Conservation (phyloP, 1,140 invertebrate genomes). For the Chironomus tepperi region DNA sequence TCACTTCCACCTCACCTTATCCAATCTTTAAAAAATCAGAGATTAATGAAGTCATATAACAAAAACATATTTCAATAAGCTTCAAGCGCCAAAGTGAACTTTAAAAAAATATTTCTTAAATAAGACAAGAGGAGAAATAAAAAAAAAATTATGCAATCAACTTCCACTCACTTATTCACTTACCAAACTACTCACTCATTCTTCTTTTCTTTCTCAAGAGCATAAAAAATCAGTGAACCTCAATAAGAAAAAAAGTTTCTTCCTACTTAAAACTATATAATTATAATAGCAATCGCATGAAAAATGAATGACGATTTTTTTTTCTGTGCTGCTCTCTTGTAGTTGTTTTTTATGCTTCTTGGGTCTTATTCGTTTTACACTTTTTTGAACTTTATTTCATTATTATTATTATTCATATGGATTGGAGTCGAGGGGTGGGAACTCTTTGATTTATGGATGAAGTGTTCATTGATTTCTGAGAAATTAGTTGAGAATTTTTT, state of each 20-base stretch:
- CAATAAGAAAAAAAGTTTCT: not conserved
- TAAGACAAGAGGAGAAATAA: not conserved
- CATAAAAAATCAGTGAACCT: conserved; percentile 13
- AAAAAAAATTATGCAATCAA: not conserved
- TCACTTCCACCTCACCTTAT: too few relatives aligned
- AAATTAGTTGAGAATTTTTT: too few relatives aligned
- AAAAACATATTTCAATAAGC: not conserved
- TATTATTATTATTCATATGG: not conserved
- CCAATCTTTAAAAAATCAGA: too few relatives aligned
- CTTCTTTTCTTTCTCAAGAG: not conserved
- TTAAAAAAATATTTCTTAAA: not conserved
- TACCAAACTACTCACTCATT: too few relatives aligned
- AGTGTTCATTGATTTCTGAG: too few relatives aligned
- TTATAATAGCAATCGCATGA: conserved; percentile 18
- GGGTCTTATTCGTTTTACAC: not conserved
- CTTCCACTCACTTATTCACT: not conserved
- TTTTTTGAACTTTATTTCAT: not conserved
- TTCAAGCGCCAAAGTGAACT: not conserved
- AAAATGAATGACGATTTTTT: conserved; percentile 20
- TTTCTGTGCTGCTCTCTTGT: not conserved
- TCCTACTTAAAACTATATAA: not conserved
- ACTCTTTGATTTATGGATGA: too few relatives aligned
- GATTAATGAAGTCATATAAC: not conserved
- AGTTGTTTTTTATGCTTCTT: not conserved
- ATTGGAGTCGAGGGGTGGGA: too few relatives aligned